Conservation (phyloP, 2,113 vertebrate species). For the Neoarius graeffei region DNA sequence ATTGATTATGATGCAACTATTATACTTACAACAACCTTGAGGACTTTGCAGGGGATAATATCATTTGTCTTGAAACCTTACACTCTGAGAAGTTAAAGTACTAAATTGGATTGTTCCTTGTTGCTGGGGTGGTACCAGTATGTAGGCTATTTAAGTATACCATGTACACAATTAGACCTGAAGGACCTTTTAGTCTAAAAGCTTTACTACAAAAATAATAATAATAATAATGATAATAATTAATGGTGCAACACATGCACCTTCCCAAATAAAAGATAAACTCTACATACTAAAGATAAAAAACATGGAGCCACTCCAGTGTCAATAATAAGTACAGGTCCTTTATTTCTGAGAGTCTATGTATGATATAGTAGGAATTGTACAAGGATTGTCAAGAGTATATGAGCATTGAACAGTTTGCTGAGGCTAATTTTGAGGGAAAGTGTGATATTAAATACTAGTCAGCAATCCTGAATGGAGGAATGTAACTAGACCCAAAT, state of each 20-base stretch:
- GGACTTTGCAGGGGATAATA: neutral
- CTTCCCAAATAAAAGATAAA: neutral
- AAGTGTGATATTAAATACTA: conserved; percentile 50
- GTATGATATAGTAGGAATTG: neutral
- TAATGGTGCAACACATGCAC: neutral
- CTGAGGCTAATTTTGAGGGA: conserved; percentile 51
- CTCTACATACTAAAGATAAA: neutral
- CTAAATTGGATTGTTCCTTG: neutral
- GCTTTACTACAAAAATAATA: neutral
- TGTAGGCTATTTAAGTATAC: neutral
- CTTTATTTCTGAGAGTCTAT: neutral
- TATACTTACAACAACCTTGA: conserved; percentile 14
- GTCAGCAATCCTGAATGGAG: neutral
- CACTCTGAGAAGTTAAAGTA: neutral
- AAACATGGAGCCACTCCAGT: neutral
- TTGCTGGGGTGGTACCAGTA: neutral
- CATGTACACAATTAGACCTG: neutral
- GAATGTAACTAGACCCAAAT: conserved; percentile 4
- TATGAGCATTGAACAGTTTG: conserved; percentile 35
- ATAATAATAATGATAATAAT: neutral
- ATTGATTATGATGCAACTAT: neutral
- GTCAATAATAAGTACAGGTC: neutral
- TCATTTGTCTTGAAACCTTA: neutral
- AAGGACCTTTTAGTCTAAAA: neutral
- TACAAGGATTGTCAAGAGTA: conserved; percentile 38